Conservation (phyloP, 2,113 vertebrate species). For the Phaetusa simplex region DNA sequence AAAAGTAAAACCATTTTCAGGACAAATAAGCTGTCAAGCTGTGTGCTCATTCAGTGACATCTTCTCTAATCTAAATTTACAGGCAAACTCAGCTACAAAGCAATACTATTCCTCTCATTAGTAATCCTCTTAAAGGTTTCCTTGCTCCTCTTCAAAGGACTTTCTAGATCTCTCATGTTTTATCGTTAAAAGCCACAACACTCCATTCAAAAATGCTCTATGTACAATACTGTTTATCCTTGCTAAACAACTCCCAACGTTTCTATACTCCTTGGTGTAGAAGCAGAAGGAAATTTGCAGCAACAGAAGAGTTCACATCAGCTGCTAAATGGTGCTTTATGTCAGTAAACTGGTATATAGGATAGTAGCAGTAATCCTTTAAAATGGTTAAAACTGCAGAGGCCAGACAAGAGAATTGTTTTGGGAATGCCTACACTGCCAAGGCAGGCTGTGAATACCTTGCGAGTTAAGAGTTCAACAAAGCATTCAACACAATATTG, state of each 20-base stretch:
- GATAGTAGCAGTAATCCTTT: neutral
- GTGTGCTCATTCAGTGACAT: neutral
- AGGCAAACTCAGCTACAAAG: neutral
- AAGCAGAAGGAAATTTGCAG: neutral
- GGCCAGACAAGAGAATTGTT: neutral
- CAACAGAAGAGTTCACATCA: neutral
- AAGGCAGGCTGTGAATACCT: neutral
- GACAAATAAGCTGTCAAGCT: neutral
- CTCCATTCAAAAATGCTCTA: neutral
- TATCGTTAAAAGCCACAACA: neutral
- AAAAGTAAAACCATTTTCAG: neutral
- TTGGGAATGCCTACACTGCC: neutral
- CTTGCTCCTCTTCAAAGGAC: neutral
- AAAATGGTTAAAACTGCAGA: neutral
- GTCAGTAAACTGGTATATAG: neutral
- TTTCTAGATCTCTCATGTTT: neutral
- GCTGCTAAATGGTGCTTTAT: neutral
- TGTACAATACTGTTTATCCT: neutral
- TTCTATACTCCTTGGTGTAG: neutral
- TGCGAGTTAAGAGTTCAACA: neutral
- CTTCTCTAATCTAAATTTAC: neutral
- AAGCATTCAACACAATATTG: neutral
- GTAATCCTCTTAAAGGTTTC: neutral
- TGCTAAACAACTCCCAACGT: neutral
- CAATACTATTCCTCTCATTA: neutral